Conservation (phyloP, 2,113 vertebrate genomes). For the Dicentrarchus labrax region DNA sequence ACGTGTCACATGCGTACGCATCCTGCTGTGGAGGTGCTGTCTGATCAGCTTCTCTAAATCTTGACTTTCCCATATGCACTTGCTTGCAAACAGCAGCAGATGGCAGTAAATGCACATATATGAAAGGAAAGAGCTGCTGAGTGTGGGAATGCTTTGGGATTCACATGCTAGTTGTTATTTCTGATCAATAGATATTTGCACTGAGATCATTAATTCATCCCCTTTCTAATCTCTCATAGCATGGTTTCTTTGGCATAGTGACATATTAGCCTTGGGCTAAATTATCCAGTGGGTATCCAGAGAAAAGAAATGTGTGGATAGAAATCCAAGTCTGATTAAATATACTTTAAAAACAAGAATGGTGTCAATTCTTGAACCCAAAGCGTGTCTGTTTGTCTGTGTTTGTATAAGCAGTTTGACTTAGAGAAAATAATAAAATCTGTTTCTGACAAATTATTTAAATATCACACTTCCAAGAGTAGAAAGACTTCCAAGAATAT, state of each 20-base stretch:
- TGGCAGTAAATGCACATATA: slow-evolving; percentile 50
- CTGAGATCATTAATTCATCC: slow-evolving; percentile 1
- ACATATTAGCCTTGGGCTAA: neutral
- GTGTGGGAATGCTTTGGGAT: neutral
- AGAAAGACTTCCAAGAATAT: neutral
- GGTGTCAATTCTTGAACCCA: neutral
- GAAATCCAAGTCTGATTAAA: neutral
- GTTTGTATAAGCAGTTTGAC: neutral
- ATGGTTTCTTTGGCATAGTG: neutral
- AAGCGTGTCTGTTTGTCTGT: neutral
- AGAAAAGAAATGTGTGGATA: neutral
- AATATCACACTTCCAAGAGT: neutral
- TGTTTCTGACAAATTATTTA: neutral
- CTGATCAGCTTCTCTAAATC: no score
- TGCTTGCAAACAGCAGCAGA: slow-evolving; percentile 46
- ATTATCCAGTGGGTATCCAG: neutral
- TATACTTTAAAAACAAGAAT: no score
- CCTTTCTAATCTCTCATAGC: slow-evolving; percentile 4
- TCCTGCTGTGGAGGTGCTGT: no score
- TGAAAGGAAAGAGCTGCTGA: neutral
- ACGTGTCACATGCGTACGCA: no score
- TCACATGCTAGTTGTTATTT: neutral
- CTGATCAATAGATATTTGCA: slow-evolving; percentile 20
- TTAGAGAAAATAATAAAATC: neutral
- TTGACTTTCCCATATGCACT: slow-evolving; percentile 5